Base-by-base conservation (phyloP, 2,888 invertebrate genomes). In the Aleiodes alternator region DNA sequence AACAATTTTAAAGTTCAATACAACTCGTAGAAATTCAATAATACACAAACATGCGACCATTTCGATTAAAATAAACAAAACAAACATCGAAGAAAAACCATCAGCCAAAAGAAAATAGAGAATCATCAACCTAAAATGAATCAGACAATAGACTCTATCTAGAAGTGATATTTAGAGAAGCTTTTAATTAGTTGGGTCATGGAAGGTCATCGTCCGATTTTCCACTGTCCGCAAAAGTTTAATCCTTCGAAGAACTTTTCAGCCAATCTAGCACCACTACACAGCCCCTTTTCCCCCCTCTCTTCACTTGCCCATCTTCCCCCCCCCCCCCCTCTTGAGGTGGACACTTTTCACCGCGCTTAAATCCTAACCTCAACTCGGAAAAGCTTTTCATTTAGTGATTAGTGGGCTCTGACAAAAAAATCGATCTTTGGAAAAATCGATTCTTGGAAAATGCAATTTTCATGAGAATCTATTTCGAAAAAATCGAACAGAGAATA, bases 181-280 rank as follows among this genome's bases (percentile, higher is more conserved):
- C 43, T 56, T 57, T 48, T 74, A 74, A 75, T 75, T 75, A 75
- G 56, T 71, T 70, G 56, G 66, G 71, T 75, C 71, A 66, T 31
- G 64, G 31, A 66, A 48, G 66, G 71, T 75, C 71, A 74, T 64
- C 55, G 69, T 74, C 53, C 74, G 29, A 68, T 68, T 68, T 53
- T 50, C 31, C 51, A 68, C 50, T 50, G 12, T 51, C 3, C 29
- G 23, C 7, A 51, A 11, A 53, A 34, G 29, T 75, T 75, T 75
- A 75, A 71, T 75, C 71, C 66, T 56, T 9, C 70, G 43, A 53
- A 71, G 71, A 75, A 70, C 64, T 75, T 75, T 68, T 29, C 38
- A 43, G 1, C 61, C 61, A 14, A 43, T 31, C 38, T 38, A 38
- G 38, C 38, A 38, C 0, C 38, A 38, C 38, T 57, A 16, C 43